phyloP scores from a whole-genome alignment of 2,797 vertebrate species.

The Nyctalus aviator region DNA sequence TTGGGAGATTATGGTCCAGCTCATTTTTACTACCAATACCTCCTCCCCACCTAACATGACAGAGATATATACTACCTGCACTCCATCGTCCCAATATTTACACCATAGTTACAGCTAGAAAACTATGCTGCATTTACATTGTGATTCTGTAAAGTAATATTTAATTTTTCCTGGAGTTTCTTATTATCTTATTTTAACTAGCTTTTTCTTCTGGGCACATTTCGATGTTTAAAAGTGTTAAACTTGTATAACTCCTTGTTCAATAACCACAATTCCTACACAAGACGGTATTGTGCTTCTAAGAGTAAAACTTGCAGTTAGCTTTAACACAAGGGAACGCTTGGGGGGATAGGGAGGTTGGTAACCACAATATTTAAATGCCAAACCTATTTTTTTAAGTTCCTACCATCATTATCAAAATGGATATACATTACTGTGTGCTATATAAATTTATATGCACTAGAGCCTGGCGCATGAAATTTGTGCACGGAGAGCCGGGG shows the following conservation, averaged over 20 bases:
- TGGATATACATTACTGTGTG: neutral
- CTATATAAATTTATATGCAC: neutral
- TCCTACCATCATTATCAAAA: neutral
- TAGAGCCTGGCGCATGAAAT: too few species aligned
- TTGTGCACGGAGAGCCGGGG: too few species aligned
- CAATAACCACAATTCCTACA: neutral
- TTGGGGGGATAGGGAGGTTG: too few species aligned
- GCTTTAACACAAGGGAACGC: neutral
- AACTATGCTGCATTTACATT: neutral
- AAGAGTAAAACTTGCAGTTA: neutral
- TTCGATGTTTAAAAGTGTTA: slow-evolving; percentile 7
- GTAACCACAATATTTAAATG: neutral
- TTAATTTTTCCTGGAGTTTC: neutral
- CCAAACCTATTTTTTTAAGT: neutral
- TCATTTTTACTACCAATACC: neutral
- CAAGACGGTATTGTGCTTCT: neutral
- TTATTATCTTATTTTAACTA: neutral
- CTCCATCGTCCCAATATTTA: neutral
- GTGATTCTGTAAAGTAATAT: neutral
- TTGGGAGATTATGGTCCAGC: neutral
- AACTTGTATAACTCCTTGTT: neutral
- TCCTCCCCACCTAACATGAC: neutral
- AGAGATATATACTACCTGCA: neutral
- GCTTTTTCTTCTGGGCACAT: neutral
- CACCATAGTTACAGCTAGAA: neutral